Conservation (phyloP, 2,888 invertebrate genomes). For the Unio delphinus region DNA sequence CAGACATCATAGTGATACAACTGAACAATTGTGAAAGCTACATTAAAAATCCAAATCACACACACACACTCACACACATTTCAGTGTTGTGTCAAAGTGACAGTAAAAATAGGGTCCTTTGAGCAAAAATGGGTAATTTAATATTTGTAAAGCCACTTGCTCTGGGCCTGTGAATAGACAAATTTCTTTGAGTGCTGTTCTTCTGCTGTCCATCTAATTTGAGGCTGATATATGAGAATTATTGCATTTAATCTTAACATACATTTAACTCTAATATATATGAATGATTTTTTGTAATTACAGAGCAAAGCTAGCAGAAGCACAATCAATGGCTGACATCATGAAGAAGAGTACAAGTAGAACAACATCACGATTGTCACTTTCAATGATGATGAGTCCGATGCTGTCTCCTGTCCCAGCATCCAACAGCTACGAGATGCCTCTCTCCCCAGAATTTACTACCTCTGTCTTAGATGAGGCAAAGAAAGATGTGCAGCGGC, state of each 20-base stretch:
- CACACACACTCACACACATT: no score
- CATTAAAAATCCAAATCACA: no score
- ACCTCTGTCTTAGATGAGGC: slow-evolving; percentile 80
- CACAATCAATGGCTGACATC: slow-evolving; percentile 85
- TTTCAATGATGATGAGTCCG: slow-evolving; percentile 24
- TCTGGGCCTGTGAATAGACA: no score
- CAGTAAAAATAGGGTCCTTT: no score
- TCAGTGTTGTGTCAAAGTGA: no score
- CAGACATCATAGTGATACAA: no score
- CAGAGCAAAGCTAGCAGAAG: slow-evolving; percentile 87
- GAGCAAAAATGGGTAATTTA: no score
- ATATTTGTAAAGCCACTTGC: no score
- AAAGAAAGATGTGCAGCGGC: slow-evolving; percentile 80
- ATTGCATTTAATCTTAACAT: not conserved
- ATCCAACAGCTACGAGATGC: slow-evolving; percentile 17
- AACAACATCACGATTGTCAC: slow-evolving; percentile 39
- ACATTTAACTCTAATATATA: not conserved
- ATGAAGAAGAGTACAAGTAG: slow-evolving; percentile 66
- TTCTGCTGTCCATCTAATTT: no score
- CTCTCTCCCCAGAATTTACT: slow-evolving; percentile 34
- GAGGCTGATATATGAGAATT: no score
- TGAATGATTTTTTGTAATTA: slow-evolving; percentile 10
- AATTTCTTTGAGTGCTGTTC: no score
- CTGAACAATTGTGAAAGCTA: no score
- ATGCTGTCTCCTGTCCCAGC: slow-evolving; percentile 24